These are phyloP conservation scores for Gastracanthus pulcherrimus DNA, from an alignment of 2,888 invertebrate genomes.

Conservation along the genomic window DNA sequence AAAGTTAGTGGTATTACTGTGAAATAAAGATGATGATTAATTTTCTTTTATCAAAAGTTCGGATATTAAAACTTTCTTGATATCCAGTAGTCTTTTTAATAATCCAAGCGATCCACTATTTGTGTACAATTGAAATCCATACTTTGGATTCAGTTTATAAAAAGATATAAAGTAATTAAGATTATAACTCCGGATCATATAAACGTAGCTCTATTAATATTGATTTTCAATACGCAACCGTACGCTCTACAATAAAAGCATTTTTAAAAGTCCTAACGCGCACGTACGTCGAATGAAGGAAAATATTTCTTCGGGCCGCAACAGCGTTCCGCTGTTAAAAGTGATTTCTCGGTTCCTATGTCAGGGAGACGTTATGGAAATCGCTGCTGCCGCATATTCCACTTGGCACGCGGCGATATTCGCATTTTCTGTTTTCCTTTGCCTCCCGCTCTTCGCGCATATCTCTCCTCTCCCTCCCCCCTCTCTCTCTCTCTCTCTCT, in stretches of 20 bases:
- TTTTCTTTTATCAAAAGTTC: too few species aligned
- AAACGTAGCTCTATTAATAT: not conserved
- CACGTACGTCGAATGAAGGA: not conserved
- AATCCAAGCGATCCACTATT: too few species aligned
- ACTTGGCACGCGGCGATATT: constrained; percentile 23
- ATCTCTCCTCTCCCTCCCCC: not conserved
- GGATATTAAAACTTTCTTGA: too few species aligned
- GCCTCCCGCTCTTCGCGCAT: not conserved
- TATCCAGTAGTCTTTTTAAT: too few species aligned
- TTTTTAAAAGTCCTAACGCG: constrained; percentile 4
- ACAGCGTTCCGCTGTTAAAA: constrained; percentile 28
- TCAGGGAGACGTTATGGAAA: constrained; percentile 44
- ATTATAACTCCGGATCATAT: not conserved
- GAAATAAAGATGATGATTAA: too few species aligned
- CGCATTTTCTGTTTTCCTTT: constrained; percentile 30
- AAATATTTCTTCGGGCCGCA: constrained; percentile 20
- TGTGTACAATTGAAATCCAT: too few species aligned
- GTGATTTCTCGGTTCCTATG: constrained; percentile 45
- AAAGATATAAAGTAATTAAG: not conserved
- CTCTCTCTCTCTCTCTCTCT: not conserved
- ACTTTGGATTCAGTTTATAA: too few species aligned
- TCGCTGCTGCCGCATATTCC: constrained; percentile 32
- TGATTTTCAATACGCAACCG: not conserved
- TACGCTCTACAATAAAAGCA: not conserved
- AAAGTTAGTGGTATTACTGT: too few species aligned